Evolutionary conservation across 2,888 invertebrate species (phyloP), one percentile per base, ranked within the genome.

Genomic region (Doris montereyensis): DNA sequence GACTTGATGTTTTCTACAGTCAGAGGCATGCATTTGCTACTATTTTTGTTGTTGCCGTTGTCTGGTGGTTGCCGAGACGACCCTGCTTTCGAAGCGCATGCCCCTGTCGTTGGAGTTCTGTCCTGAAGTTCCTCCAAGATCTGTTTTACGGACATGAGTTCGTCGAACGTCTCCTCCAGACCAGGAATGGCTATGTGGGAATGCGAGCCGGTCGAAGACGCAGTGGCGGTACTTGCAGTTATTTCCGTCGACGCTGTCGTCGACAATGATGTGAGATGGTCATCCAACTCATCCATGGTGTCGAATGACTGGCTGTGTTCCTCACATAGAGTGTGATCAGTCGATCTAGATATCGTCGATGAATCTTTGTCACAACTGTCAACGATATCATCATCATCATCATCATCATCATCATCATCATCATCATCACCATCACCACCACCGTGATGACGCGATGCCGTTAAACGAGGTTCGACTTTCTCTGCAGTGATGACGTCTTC

Each of bases 81-180:
- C 5, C 52, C 17, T 5, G 5, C 17, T 5, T 41, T 5, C 17
- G 52, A 10, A 10, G 52, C 67, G 68, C 84, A 84, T 8, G 81
- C 79, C 2, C 81, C 80, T 3, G 84, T 83, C 1, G 86, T 84
- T n/a, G n/a, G n/a, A 1, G 84, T 85, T 32, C 75, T 77, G 70
- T 86, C 85, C 21, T 83, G 81, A 34, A 86, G 67, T 35, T 84
- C 87, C 10, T 85, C 84, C 3, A 84, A 79, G 68, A 84, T 82
- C 34, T 81, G 77, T 62, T 83, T 82, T 1, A 84, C 82, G 2
- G 81, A 79, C 75, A 77, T 78, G 1, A 83, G 80, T 34, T 84
- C 82, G 35, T 80, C 74, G 60, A 84, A 83, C 0, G 83, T 82
- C 26, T 84, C 83, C 21, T 81, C 83, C 58, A 84, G 82, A 26